A percentile compares a stretch with the other conserved stretches of the same genome.
Conservation (phyloP, 2,797 vertebrate genomes). For the Eleutherodactylus coqui region DNA sequence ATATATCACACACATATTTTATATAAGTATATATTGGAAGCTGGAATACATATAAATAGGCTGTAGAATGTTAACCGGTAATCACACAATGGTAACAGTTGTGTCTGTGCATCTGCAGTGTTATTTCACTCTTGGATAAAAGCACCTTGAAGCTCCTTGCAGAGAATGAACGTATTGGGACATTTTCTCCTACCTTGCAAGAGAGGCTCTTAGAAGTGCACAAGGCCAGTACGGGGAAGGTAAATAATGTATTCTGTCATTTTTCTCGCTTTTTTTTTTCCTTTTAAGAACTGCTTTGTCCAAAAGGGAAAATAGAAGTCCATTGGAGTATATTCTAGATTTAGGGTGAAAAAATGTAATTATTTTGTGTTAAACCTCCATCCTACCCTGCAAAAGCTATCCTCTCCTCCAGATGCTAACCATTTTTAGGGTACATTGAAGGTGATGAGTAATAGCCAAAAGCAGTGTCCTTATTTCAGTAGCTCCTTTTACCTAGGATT, state of each 20-base stretch:
- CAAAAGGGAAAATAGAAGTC: too few species aligned
- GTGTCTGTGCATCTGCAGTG: constrained; percentile 70
- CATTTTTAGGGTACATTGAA: too few species aligned
- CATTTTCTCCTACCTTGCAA: constrained; percentile 86
- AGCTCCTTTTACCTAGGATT: background rate
- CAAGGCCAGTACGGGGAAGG: constrained; percentile 88
- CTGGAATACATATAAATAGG: too few species aligned
- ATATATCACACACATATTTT: too few species aligned
- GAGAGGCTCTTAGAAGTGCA: constrained; percentile 84
- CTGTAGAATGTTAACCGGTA: background rate
- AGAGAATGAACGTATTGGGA: constrained; percentile 91
- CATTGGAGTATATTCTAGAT: too few species aligned
- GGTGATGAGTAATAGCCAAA: too few species aligned
- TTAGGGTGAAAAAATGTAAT: too few species aligned
- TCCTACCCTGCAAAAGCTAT: too few species aligned
- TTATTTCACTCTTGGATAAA: constrained; percentile 90
- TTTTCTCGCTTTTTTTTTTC: background rate
- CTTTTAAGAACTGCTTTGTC: too few species aligned
- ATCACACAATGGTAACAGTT: background rate
- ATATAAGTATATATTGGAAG: background rate
- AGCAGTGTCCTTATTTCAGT: background rate
- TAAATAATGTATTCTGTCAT: constrained; percentile 68
- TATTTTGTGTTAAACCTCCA: too few species aligned
- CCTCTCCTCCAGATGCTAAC: too few species aligned
- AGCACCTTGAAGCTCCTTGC: constrained; percentile 90